Evolutionary conservation across 2,888 invertebrate genomes (phyloP).

Genomic region (Nemapogon koenigi): DNA sequence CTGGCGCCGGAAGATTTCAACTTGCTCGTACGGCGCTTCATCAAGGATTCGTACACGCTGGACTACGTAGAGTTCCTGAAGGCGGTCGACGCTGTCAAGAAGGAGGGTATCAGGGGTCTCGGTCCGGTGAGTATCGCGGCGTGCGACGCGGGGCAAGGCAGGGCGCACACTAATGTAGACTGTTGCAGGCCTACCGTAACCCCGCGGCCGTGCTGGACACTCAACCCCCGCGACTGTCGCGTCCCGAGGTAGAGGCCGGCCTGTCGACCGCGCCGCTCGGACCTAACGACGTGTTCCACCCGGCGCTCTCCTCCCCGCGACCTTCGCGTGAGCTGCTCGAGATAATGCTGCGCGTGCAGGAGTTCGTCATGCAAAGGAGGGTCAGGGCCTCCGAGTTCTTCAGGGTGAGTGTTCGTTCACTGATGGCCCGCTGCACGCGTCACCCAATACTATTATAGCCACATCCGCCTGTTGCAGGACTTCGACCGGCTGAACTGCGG

Average conservation of each 20-base stretch:
- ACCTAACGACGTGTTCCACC: slow-evolving; percentile 66
- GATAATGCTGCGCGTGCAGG: slow-evolving; percentile 70
- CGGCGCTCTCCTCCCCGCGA: slow-evolving; percentile 53
- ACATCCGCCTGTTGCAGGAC: slow-evolving; percentile 64
- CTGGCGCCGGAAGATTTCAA: slow-evolving; percentile 76
- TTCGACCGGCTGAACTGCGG: slow-evolving; percentile 75
- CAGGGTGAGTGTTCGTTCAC: slow-evolving; percentile 60
- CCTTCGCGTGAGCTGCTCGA: slow-evolving; percentile 58
- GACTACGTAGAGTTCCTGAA: slow-evolving; percentile 80
- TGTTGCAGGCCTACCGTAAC: slow-evolving; percentile 39
- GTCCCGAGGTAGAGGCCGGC: slow-evolving; percentile 69
- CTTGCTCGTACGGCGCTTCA: slow-evolving; percentile 75
- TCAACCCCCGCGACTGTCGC: slow-evolving; percentile 70
- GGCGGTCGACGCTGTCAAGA: slow-evolving; percentile 70
- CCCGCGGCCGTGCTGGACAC: slow-evolving; percentile 72
- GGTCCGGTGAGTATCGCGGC: slow-evolving; percentile 68
- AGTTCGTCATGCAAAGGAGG: slow-evolving; percentile 68
- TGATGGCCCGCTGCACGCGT: no score
- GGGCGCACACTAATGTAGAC: neutral
- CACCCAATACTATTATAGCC: no score
- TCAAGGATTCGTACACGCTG: slow-evolving; percentile 77
- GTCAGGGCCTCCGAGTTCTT: slow-evolving; percentile 74
- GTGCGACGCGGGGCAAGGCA: no score
- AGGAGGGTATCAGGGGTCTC: slow-evolving; percentile 55
- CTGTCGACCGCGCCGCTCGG: slow-evolving; percentile 36